Evolutionary conservation across 2,113 vertebrate genomes (phyloP).

Genomic region (Lagopus muta): DNA sequence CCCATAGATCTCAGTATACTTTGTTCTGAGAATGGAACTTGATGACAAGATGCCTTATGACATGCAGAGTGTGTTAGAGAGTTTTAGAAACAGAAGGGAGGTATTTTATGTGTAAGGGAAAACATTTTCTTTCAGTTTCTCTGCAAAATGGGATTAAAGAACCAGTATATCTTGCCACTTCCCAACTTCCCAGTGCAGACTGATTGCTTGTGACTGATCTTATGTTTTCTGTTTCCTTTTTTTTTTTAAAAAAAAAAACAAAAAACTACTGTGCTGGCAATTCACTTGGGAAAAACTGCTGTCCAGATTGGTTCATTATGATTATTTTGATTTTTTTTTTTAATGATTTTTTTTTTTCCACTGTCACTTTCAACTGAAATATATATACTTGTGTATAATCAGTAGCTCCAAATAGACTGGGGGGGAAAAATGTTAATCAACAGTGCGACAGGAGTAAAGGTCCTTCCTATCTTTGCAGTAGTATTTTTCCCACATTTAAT

Average conservation of each 20-base stretch:
- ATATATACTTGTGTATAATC: neutral
- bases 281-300: neutral
- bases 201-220: neutral
- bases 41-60: conserved; percentile 41
- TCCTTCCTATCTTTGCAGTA: neutral
- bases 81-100: conserved; percentile 42
- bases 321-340: neutral
- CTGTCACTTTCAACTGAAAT: neutral
- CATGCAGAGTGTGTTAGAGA: conserved; percentile 71
- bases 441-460: neutral
- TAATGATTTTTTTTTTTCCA: neutral
- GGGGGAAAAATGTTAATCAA: neutral
- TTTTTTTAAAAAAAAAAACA: neutral
- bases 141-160: neutral
- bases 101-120: neutral
- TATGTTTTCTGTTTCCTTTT: neutral
- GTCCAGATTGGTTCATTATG: neutral
- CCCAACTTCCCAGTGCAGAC: neutral
- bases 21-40: neutral
- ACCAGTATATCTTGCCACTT: neutral
- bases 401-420: neutral
- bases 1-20: fast-evolving
- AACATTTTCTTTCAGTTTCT: neutral
- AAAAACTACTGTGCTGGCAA: neutral
- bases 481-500: neutral